Evolutionary conservation across 2,888 invertebrate species (phyloP), one percentile per base, ranked within the genome.

Genomic region (Hirudinaria manillensis): DNA sequence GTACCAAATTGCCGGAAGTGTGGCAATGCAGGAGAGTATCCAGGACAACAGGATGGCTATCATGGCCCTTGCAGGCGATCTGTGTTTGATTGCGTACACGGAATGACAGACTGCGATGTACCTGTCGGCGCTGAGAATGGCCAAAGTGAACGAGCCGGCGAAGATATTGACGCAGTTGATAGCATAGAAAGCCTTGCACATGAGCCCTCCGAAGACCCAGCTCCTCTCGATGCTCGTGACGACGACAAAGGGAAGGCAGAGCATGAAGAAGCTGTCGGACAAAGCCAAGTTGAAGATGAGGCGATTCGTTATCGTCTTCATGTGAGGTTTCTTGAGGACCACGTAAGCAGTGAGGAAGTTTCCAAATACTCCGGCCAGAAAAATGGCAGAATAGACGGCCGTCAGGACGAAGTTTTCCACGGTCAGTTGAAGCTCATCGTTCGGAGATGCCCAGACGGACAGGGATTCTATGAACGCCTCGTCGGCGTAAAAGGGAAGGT

Each of bases 241-340:
- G 68, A 80, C 78, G 72, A 79, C 65, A 56, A 80, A 67, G 3
- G 80, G 80, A 21, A 80, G 61, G 0, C 79, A 78, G n/a, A 78
- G 67, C 21, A 80, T 76, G 77, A 78, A 80, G 34, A 78, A 27
- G 21, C 75, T 55, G 70, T 80, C 80, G 24, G 80, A 80, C 16
- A 79, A 72, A 38, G 78, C 77, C 38, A 80, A 74, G 66, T 79
- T 79, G 65, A 80, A 77, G 53, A 80, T 79, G 77, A 78, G 79
- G 68, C 76, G 34, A 76, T 80, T 80, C 19, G 78, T 77, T 4
- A 79, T 78, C 21, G 80, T 80, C 70, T 79, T 79, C 80, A 80
- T 80, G 55, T 79, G 78, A n/a, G 80, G 73, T 65, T 79, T 80
- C 55, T 55, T 68, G 72, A 45, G 36, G 27, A 79, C 75, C 21